These are phyloP conservation scores for Pionites leucogaster DNA, from an alignment of 2,113 vertebrate species.

Conservation along the genomic window DNA sequence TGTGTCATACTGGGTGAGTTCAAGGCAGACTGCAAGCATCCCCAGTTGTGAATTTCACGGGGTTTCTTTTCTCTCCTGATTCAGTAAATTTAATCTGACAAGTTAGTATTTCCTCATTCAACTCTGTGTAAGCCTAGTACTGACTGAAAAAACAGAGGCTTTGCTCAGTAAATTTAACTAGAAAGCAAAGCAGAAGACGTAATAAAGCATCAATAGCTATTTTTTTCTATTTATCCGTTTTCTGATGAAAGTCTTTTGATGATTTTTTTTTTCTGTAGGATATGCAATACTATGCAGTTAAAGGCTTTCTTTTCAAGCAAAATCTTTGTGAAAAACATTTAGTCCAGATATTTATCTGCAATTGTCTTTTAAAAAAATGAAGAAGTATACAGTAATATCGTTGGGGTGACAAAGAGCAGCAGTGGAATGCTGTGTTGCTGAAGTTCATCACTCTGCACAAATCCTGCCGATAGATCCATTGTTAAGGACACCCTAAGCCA, in stretches of 20 bases:
- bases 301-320: not conserved
- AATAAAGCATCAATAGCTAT: not conserved
- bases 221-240: not conserved
- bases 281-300: not conserved
- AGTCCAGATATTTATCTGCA: not conserved
- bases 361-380: not conserved
- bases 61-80: not conserved
- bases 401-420: not conserved
- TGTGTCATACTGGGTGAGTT: conserved; percentile 6
- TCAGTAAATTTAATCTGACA: conserved; percentile 13
- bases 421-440: not conserved
- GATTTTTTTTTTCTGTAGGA: not conserved
- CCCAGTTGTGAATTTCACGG: rapidly evolving
- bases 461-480: not conserved
- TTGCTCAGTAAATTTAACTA: not conserved
- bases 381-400: not conserved
- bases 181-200: not conserved
- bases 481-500: too few relatives aligned
- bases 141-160: not conserved
- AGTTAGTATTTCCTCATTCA: not conserved
- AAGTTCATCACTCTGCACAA: not conserved
- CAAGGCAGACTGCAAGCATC: conserved; percentile 2
- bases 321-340: not conserved
- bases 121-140: not conserved
- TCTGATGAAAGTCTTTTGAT: not conserved